These are phyloP conservation scores for Dreissena rostriformis DNA, from an alignment of 1,140 invertebrate species.

Conservation along the genomic window DNA sequence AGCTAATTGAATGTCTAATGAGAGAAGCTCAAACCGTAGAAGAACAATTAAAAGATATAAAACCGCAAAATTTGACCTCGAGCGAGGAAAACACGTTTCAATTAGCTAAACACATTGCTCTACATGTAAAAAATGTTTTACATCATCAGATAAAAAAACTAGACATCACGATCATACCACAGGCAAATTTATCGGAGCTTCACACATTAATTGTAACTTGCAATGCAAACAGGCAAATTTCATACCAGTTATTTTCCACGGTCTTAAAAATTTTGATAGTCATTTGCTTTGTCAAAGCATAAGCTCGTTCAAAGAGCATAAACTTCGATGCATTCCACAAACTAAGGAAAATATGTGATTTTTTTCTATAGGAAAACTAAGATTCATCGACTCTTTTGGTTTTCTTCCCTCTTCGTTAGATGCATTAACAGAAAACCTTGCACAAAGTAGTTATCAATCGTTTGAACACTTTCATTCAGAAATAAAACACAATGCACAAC, in stretches of 20 bases:
- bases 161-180: constrained; percentile 50
- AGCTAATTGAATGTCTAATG: constrained; percentile 48
- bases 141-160: constrained; percentile 16
- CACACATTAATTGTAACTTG: constrained; percentile 49
- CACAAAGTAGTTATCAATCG: constrained; percentile 32
- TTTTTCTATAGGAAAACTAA: constrained; percentile 38
- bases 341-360: constrained; percentile 76
- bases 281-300: constrained; percentile 76
- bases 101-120: constrained; percentile 23
- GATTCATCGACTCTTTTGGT: constrained; percentile 56
- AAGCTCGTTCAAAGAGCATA: constrained; percentile 61
- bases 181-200: constrained; percentile 43
- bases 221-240: constrained; percentile 48
- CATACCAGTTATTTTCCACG: constrained; percentile 80
- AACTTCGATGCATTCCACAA: constrained; percentile 76
- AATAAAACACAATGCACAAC: constrained; percentile 21
- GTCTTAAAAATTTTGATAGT: constrained; percentile 78
- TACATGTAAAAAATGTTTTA: constrained; percentile 56
- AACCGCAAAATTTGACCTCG: constrained; percentile 24
- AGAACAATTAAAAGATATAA: constrained; percentile 21
- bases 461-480: constrained; percentile 44
- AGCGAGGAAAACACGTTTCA: constrained; percentile 33
- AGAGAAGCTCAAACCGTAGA: constrained; percentile 20
- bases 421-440: constrained; percentile 45
- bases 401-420: constrained; percentile 50